A percentile compares a stretch with the other conserved stretches of the same genome.
Evolutionary conservation across 2,797 vertebrate genomes (phyloP).

Genomic region (Propithecus perrieri): DNA sequence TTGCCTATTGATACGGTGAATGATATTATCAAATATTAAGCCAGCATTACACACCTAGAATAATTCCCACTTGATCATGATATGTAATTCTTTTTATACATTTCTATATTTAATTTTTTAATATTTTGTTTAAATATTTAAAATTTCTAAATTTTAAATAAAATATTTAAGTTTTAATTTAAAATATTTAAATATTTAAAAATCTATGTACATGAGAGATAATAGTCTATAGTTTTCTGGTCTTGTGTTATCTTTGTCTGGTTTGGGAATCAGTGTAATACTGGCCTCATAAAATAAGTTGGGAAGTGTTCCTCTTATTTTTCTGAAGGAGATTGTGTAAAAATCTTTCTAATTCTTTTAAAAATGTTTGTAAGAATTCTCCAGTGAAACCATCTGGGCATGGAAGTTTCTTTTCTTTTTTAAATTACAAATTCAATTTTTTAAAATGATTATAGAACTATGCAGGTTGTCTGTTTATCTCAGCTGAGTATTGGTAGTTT

Average conservation of each 20-base stretch:
- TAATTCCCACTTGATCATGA: not conserved
- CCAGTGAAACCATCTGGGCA: not conserved
- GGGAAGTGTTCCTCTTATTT: not conserved
- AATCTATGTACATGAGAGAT: not conserved
- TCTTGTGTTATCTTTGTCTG: not conserved
- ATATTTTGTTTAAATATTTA: not conserved
- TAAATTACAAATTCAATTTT: not conserved
- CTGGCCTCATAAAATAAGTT: not conserved
- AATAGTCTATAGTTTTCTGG: not conserved
- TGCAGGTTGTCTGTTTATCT: not conserved
- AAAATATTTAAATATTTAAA: not conserved
- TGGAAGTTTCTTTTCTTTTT: not conserved
- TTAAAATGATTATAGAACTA: not conserved
- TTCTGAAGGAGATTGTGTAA: not conserved
- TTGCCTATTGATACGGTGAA: not conserved
- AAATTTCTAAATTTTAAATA: not conserved
- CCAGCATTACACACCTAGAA: not conserved
- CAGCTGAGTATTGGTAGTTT: not conserved
- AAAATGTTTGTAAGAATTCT: slow-evolving; percentile 9
- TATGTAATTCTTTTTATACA: not conserved
- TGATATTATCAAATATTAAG: not conserved
- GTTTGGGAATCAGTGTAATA: not conserved
- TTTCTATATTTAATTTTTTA: not conserved
- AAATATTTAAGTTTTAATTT: too few species aligned
- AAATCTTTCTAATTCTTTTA: not conserved